These are phyloP conservation scores for Cheumatopsyche charites DNA, from an alignment of 1,140 invertebrate species.

Conservation along the genomic window DNA sequence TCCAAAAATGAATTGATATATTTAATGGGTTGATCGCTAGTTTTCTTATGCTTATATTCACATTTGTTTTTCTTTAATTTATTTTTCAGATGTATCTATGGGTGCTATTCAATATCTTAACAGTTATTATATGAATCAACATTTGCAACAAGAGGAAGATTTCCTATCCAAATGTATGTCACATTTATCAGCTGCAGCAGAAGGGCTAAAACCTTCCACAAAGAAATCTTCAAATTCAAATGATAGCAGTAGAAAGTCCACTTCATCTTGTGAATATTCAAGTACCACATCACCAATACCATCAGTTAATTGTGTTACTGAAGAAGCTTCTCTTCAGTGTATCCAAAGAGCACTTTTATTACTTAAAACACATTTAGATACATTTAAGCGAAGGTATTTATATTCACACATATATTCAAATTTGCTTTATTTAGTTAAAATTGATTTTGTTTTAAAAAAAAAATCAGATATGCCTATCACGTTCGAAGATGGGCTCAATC, in stretches of 20 bases:
- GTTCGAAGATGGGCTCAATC: constrained; percentile 83
- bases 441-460: neutral
- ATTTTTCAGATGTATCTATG: constrained; percentile 81
- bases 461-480: constrained; percentile 86
- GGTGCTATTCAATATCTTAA: constrained; percentile 93
- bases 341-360: constrained; percentile 88
- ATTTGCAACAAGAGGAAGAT: constrained; percentile 87
- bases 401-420: constrained; percentile 3
- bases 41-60: neutral
- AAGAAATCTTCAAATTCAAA: neutral
- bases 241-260: constrained; percentile 51
- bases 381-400: constrained; percentile 77
- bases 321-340: constrained; percentile 82
- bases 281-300: constrained; percentile 9
- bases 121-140: constrained; percentile 89
- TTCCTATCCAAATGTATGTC: constrained; percentile 92
- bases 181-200: constrained; percentile 80
- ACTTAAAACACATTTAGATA: constrained; percentile 90
- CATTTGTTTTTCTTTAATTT: constrained; percentile 13
- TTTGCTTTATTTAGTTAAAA: neutral
- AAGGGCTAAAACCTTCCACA: constrained; percentile 66
- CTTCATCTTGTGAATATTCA: constrained; percentile 52
- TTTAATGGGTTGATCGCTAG: neutral
- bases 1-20: neutral
- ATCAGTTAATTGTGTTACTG: constrained; percentile 56